Conservation (phyloP, 2,113 vertebrate species). For the Myiozetetes cayanensis region DNA sequence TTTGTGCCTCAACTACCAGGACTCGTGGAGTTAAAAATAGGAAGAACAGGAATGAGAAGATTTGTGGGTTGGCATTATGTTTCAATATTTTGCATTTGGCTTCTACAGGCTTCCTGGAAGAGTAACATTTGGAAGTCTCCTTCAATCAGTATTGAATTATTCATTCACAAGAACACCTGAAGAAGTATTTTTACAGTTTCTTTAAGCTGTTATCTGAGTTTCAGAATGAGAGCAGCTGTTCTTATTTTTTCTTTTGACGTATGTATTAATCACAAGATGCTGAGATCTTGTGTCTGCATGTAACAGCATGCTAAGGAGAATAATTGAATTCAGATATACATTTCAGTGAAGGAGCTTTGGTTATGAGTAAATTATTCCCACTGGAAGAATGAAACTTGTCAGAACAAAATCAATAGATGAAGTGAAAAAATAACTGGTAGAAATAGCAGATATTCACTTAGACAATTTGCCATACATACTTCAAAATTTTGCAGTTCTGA, state of each 20-base stretch:
- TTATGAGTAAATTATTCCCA: not conserved
- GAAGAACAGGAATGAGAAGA: not conserved
- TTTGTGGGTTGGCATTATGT: not conserved
- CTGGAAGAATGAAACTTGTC: not conserved
- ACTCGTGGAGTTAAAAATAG: not conserved
- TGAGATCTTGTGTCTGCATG: not conserved
- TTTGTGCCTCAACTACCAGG: not conserved
- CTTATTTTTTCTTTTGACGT: not conserved
- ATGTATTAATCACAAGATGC: not conserved
- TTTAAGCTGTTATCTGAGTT: not conserved
- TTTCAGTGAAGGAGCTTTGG: not conserved
- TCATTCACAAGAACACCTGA: not conserved
- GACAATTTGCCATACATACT: not conserved
- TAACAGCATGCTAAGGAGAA: not conserved
- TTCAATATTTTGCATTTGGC: not conserved
- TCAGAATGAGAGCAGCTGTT: not conserved
- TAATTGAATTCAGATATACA: not conserved
- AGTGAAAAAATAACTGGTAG: not conserved
- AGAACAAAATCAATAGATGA: not conserved
- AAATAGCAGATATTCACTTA: not conserved
- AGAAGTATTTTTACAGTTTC: not conserved
- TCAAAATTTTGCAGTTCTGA: not conserved
- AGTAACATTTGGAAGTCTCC: not conserved
- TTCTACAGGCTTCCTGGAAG: not conserved
- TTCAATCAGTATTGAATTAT: not conserved